Conservation (phyloP, 2,888 invertebrate species). For the Endomychus coccineus region DNA sequence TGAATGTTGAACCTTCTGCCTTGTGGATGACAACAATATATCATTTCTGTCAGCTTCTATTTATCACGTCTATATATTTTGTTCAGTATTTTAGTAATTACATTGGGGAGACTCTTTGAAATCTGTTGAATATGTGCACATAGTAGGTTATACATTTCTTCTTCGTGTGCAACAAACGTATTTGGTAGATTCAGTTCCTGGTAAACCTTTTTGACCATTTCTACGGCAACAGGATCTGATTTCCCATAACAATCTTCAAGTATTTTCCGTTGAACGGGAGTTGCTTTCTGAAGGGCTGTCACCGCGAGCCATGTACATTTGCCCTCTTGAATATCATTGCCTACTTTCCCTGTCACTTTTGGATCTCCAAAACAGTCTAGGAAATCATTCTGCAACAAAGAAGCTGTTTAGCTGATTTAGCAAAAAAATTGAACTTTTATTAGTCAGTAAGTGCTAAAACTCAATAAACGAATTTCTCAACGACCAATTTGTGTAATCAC, state of each 20-base stretch:
- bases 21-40: too few species aligned
- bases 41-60: too few species aligned
- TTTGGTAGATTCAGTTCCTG: constrained; percentile 68
- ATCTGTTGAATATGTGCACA: constrained; percentile 79
- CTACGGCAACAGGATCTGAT: constrained; percentile 57
- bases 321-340: constrained; percentile 89
- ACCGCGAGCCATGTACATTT: constrained; percentile 95
- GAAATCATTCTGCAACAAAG: constrained; percentile 62
- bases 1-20: too few species aligned
- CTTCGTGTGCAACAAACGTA: constrained; percentile 73
- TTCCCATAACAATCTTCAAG: constrained; percentile 73
- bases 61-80: too few species aligned
- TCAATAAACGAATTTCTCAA: too few species aligned
- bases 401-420: too few species aligned
- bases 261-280: constrained; percentile 59
- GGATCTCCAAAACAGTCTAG: constrained; percentile 83
- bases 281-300: constrained; percentile 75
- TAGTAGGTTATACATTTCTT: constrained; percentile 74
- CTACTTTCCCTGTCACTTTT: constrained; percentile 77
- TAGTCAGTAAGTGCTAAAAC: too few species aligned
- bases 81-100: too few species aligned
- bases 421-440: too few species aligned
- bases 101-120: constrained; percentile 71
- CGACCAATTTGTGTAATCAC: too few species aligned
- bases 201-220: constrained; percentile 66